Conservation (phyloP, 2,113 vertebrate genomes). For the Euleptes europaea region DNA sequence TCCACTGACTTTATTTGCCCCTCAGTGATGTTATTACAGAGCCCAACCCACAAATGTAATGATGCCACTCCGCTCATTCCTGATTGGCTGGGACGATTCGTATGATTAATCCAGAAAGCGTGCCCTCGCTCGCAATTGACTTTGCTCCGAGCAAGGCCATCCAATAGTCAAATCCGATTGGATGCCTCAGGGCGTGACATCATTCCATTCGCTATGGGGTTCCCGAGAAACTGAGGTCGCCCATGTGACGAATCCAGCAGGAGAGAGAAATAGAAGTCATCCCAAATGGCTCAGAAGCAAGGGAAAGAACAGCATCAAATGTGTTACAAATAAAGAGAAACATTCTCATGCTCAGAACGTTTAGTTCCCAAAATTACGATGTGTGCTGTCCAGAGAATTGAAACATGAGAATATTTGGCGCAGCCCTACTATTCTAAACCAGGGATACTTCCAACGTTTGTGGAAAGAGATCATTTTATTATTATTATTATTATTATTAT, state of each 20-base stretch:
- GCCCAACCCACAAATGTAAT: background rate
- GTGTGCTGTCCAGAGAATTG: background rate
- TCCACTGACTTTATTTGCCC: background rate
- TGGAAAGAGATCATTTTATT: slow-evolving; percentile 16
- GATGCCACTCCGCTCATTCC: background rate
- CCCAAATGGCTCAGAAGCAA: background rate
- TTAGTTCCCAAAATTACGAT: background rate
- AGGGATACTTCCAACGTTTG: slow-evolving; percentile 5
- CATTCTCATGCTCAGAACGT: background rate
- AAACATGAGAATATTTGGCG: background rate
- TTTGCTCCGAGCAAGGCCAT: background rate
- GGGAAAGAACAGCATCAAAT: background rate
- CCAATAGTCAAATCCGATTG: background rate
- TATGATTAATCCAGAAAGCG: background rate
- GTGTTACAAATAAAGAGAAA: background rate
- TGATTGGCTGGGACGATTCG: background rate
- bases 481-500: slow-evolving; percentile 24
- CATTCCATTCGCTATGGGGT: background rate
- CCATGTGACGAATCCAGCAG: background rate
- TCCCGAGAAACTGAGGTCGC: background rate
- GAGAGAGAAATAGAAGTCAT: background rate
- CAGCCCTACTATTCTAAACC: background rate
- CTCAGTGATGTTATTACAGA: background rate
- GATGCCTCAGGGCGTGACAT: background rate
- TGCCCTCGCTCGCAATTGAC: background rate